Evolutionary conservation across 2,797 vertebrate species (phyloP).

Genomic region (Smutsia temminckii): DNA sequence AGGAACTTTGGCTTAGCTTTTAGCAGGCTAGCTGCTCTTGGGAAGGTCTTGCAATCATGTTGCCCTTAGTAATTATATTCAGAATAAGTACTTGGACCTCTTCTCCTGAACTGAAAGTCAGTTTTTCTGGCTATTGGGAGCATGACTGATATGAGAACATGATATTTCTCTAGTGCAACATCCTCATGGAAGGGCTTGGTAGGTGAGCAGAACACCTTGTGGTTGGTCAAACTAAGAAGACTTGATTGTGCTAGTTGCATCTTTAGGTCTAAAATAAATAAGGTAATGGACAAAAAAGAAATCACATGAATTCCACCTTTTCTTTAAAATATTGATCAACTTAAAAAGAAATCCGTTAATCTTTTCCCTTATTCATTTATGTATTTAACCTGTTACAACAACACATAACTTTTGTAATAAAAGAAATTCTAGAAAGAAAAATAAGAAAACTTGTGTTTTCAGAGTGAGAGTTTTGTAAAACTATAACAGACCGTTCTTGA

Average conservation of each 20-base stretch:
- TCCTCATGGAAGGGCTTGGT: background rate
- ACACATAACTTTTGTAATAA: slow-evolving; percentile 22
- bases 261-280: slow-evolving; percentile 5
- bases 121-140: slow-evolving; percentile 20
- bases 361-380: background rate
- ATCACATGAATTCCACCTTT: background rate
- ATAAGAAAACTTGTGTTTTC: background rate
- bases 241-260: background rate
- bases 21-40: background rate
- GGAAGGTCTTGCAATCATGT: slow-evolving; percentile 41
- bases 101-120: background rate
- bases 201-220: background rate
- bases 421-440: slow-evolving; percentile 12
- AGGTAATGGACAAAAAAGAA: slow-evolving; percentile 30
- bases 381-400: background rate
- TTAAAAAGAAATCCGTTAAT: slow-evolving; percentile 33
- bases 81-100: background rate
- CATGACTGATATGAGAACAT: background rate
- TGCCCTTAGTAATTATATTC: background rate
- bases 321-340: slow-evolving; percentile 4
- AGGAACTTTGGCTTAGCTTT: background rate
- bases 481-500: background rate
- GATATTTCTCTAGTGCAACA: background rate
- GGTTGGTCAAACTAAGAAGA: background rate
- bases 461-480: slow-evolving; percentile 3